phyloP scores from a whole-genome alignment of 2,797 vertebrate species.

The Propithecus perrieri region DNA sequence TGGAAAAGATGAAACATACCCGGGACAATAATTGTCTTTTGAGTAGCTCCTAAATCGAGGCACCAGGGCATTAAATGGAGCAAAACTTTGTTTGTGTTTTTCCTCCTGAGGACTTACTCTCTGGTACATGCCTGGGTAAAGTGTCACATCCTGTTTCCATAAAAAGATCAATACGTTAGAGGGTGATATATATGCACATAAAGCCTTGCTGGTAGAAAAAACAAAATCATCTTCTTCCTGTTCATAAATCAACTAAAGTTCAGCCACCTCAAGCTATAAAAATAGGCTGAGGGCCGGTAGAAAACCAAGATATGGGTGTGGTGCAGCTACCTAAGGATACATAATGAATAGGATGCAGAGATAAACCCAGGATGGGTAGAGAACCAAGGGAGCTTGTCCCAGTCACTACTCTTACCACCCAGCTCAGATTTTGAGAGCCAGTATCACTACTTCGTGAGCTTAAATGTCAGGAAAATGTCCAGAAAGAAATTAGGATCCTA shows the following conservation, averaged over 20 bases:
- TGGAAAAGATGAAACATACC: slow-evolving; percentile 60
- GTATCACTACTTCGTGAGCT: not conserved
- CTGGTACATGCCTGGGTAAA: slow-evolving; percentile 87
- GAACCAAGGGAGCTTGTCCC: not conserved
- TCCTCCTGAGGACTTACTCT: slow-evolving; percentile 67
- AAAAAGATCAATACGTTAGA: slow-evolving; percentile 27
- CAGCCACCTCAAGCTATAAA: not conserved
- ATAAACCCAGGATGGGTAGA: not conserved
- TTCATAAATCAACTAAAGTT: not conserved
- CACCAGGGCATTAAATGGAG: slow-evolving; percentile 84
- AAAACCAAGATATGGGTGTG: not conserved
- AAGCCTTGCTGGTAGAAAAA: not conserved
- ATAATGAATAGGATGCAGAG: not conserved
- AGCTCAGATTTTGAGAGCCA: not conserved
- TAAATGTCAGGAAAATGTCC: not conserved
- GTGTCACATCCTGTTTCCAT: slow-evolving; percentile 69
- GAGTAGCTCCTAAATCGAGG: slow-evolving; percentile 78
- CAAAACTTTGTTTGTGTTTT: slow-evolving; percentile 71
- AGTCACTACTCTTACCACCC: not conserved
- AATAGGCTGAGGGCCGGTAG: not conserved
- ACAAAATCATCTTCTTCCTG: not conserved
- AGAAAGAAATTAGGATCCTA: not conserved
- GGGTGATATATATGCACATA: not conserved
- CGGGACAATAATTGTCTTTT: slow-evolving; percentile 52
- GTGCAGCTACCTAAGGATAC: not conserved